Percentiles rank a stretch among this genome's conserved stretches.
These are phyloP conservation scores for Phataginus tricuspis DNA, from an alignment of 2,797 vertebrate species.

Conservation along the genomic window DNA sequence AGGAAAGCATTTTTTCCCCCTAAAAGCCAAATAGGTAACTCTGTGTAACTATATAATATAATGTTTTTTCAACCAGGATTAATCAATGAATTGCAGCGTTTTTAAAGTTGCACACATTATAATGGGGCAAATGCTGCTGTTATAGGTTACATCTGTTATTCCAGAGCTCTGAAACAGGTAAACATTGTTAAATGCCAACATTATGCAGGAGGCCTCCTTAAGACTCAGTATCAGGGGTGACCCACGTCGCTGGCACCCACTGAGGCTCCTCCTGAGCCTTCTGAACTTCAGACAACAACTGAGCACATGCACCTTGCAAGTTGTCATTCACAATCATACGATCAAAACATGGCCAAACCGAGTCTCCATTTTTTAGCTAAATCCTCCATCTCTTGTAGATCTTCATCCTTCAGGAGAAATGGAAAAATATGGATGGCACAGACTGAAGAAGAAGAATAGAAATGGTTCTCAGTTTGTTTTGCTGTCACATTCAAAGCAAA, in stretches of 20 bases:
- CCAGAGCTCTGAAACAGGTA: slow-evolving; percentile 70
- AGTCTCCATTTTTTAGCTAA: slow-evolving; percentile 90
- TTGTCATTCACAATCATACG: slow-evolving; percentile 93
- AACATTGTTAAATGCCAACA: slow-evolving; percentile 72
- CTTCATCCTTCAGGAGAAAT: slow-evolving; percentile 91
- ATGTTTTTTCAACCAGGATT: not conserved
- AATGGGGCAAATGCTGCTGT: not conserved
- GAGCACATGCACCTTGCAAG: slow-evolving; percentile 90
- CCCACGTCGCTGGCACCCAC: slow-evolving; percentile 96
- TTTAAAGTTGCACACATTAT: not conserved
- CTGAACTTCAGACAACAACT: slow-evolving; percentile 89
- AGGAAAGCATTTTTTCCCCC: not conserved
- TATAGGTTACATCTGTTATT: slow-evolving; percentile 50
- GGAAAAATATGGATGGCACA: not conserved
- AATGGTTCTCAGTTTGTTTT: not conserved
- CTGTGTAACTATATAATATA: not conserved
- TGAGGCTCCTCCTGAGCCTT: slow-evolving; percentile 94
- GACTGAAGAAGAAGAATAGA: slow-evolving; percentile 28
- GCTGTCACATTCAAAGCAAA: not conserved
- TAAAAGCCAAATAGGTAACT: slow-evolving; percentile 1
- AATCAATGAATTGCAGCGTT: not conserved
- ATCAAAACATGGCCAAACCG: slow-evolving; percentile 95
- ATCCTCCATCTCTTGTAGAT: slow-evolving; percentile 95
- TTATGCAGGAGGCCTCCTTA: slow-evolving; percentile 79
- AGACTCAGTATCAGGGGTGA: slow-evolving; percentile 87